These are phyloP conservation scores for Urocynchramus pylzowi DNA, from an alignment of 2,113 vertebrate genomes.

Conservation along the genomic window DNA sequence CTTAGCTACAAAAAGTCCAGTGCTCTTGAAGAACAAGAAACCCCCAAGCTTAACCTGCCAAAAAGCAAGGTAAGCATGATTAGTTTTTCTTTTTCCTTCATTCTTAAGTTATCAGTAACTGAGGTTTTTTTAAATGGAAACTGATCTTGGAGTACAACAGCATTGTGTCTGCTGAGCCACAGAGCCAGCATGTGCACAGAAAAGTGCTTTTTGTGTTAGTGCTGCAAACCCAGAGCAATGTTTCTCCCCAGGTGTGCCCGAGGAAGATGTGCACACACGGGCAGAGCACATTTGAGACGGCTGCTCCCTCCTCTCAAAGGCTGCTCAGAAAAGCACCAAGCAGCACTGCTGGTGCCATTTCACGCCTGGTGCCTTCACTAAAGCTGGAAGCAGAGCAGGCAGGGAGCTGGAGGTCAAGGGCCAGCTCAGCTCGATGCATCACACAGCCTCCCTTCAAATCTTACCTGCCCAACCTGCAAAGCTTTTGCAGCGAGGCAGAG, in stretches of 20 bases:
- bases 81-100: neutral
- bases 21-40: neutral
- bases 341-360: neutral
- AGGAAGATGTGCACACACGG: fast-evolving
- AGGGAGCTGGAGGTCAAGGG: neutral
- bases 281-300: fast-evolving
- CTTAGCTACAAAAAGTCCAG: neutral
- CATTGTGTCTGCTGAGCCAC: neutral
- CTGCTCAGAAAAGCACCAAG: neutral
- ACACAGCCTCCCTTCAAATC: neutral
- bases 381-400: neutral
- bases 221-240: neutral
- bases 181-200: neutral
- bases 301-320: neutral
- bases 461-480: neutral
- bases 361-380: neutral
- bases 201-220: neutral
- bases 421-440: neutral
- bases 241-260: neutral
- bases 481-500: neutral
- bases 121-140: neutral
- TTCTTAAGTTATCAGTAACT: neutral
- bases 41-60: neutral
- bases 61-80: neutral
- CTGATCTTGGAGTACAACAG: neutral